Evolutionary conservation across 30 jellyfish, hydroid and myxozoan species (phyloP), one percentile per base, ranked within the genome.

Genomic region (Aurelia sp.): DNA sequence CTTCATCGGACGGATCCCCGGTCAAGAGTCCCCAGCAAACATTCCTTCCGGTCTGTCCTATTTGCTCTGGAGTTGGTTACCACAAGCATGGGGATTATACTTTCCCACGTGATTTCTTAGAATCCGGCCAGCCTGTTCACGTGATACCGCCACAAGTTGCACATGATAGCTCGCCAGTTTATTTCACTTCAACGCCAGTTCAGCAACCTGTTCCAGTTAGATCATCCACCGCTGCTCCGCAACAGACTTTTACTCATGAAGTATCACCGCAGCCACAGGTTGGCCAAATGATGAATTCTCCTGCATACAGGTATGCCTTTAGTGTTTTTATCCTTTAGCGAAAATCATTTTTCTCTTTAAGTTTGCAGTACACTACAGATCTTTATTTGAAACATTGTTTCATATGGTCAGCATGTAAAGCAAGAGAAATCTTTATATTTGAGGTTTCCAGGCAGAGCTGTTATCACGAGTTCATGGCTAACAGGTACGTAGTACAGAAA

Each of bases 31-130:
- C 82, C 37, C 78, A 64, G 20, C 79, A 84, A 10, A 47, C 78
- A 1, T 48, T 66, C 17, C 22, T 75, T 13, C 85, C 86, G 0
- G 89, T 87, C 57, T 87, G 96, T 61, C 96, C 96, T 16, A 71
- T 87, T 15, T 87, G 96, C 71, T 77, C 96, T 0, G 96, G 90
- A 12, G 62, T 71, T 30, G 96, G 96, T 31, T 87, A 76, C 82
- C 96, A 87, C 47, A 71, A 40, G 30, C 96, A 87, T 61, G 91
- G 96, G 12, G 69, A 78, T 66, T 87, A 87, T 77, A 62, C 71
- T 2, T 87, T 87, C 27, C 87, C 89, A 7, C 86, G 96, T 18
- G 91, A 77, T 71, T 82, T 82, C 61, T 71, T 82, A n/a, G 85
- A 51, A 17, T 60, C 92, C 18, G 75, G 75, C 57, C 63, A 52